Percentiles rank a stretch among this genome's conserved stretches.
These are phyloP conservation scores for Lates calcarifer DNA, from an alignment of 2,113 vertebrate genomes.

Conservation along the genomic window DNA sequence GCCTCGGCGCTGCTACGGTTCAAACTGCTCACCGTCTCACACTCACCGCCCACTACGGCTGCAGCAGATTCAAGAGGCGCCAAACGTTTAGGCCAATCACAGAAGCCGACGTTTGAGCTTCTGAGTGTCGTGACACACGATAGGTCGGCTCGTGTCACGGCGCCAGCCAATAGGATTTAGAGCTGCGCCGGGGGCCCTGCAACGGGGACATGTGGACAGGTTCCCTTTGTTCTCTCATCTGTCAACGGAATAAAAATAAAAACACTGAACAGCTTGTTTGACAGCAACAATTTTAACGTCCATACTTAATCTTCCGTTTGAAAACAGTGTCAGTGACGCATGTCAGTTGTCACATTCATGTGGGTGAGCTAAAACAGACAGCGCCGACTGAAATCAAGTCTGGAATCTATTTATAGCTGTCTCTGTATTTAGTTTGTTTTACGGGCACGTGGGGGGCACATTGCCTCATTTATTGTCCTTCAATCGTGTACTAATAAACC, in stretches of 20 bases:
- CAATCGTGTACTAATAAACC: neutral
- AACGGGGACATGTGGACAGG: conserved; percentile 78
- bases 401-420: neutral
- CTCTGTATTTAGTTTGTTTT: neutral
- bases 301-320: fast-evolving
- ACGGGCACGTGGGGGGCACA: neutral
- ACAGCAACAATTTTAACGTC: neutral
- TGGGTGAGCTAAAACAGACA: neutral
- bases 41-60: conserved; percentile 78
- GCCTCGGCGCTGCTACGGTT: conserved; percentile 70
- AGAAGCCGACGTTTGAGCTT: conserved; percentile 10
- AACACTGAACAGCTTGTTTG: neutral
- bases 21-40: conserved; percentile 71
- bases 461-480: neutral
- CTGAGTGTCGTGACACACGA: conserved; percentile 33
- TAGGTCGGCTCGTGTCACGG: conserved; percentile 17
- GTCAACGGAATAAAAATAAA: conserved; percentile 40
- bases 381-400: neutral
- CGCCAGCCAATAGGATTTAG: conserved; percentile 60
- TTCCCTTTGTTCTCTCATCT: conserved; percentile 82
- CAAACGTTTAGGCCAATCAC: conserved; percentile 83
- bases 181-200: conserved; percentile 56
- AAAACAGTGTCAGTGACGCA: fast-evolving
- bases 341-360: neutral
- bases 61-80: conserved; percentile 82